Percentiles rank a stretch among this genome's conserved stretches.
phyloP scores from a whole-genome alignment of 2,888 invertebrate genomes.

The Callinectes sapidus region DNA sequence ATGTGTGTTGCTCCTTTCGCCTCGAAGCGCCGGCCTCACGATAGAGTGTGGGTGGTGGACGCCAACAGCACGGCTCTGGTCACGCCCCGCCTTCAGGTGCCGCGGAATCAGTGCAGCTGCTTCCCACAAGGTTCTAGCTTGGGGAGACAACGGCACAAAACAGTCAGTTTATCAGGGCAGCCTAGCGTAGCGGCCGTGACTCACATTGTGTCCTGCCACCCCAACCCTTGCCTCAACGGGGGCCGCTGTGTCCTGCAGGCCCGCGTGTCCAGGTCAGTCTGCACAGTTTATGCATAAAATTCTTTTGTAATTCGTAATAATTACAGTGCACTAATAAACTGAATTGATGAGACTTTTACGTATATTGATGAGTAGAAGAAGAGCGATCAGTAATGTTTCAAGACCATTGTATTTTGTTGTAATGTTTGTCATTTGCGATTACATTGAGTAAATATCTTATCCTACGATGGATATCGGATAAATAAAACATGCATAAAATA shows the following conservation, averaged over 20 bases:
- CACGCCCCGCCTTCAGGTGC: constrained; percentile 55
- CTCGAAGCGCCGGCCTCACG: background rate
- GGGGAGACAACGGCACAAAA: background rate
- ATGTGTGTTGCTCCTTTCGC: constrained; percentile 25
- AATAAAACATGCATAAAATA: no score
- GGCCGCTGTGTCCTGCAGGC: constrained; percentile 47
- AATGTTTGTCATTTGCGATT: no score
- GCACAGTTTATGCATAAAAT: background rate
- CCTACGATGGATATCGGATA: no score
- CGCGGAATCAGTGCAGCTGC: constrained; percentile 41
- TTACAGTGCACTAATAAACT: background rate
- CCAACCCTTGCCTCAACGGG: constrained; percentile 60
- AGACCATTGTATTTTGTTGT: no score
- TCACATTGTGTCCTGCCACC: constrained; percentile 34
- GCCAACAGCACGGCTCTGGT: constrained; percentile 66
- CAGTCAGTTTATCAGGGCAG: background rate
- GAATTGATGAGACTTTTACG: background rate
- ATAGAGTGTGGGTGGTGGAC: constrained; percentile 63
- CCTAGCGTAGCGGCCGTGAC: constrained; percentile 49
- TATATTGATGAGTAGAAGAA: no score
- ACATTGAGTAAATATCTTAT: no score
- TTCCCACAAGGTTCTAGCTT: background rate
- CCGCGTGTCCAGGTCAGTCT: constrained; percentile 29
- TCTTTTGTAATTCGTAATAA: background rate
- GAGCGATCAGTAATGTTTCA: no score